Evolutionary conservation across 2,888 invertebrate species (phyloP), one percentile per base, ranked within the genome.

Genomic region (Pocota personata): DNA sequence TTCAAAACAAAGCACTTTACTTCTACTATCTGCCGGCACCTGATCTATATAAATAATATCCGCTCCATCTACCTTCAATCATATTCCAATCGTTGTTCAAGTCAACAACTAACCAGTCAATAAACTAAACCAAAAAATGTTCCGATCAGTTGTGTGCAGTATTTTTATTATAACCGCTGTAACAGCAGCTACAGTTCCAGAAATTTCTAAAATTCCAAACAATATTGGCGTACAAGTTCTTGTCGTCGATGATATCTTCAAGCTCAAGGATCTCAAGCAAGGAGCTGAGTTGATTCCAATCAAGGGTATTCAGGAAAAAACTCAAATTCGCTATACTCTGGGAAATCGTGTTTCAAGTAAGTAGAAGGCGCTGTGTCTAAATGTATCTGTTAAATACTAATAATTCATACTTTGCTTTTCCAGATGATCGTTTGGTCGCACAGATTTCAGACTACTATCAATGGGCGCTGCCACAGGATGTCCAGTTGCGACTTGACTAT

Each of bases 401-500:
- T 10, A 24, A 14, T 6, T 55, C 10, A n/a, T 19, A 2, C 21
- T 37, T 24, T 14, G 1, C 8, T 8, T 14, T 72, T 77, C 19
- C 32, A 88, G 88, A 75, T 35, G 88, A 88, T 46, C 77, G 72
- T 3, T 43, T 87, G 2, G 88, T 89, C 4, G 79, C 88, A 5
- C 80, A 80, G 32, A 67, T 64, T 32, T 43, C 76, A 0, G 86
- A 88, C 24, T 27, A 50, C 21, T 32, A 69, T 21, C 21, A 37
- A 35, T 89, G 78, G 78, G 10, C 60, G 0, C 3, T 30, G 8
- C 76, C 84, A 6, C 87, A 88, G 66, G 79, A 88, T 67, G 66
- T 88, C 1, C 71, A 72, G 24, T 40, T 89, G 27, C 69, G 27
- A 12, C 16, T 89, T 5, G 58, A 64, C 24, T 89, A 89, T 75